Base-by-base conservation (phyloP, 1,140 invertebrate genomes). In the Bombus turneri region DNA sequence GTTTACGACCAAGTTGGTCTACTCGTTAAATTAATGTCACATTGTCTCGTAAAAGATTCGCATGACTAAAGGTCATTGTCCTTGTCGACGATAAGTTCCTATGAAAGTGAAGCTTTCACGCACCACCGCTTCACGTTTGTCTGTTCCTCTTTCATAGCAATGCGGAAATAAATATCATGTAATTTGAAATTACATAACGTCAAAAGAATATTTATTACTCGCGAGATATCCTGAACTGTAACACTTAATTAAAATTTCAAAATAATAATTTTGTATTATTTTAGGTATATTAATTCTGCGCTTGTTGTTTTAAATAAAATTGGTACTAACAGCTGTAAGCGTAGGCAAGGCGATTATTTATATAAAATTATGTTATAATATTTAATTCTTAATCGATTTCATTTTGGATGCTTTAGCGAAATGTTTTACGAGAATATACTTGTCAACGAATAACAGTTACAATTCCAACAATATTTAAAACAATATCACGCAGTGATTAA, bases 61-160 rank as follows among this genome's bases (percentile, higher is more conserved):
- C 66, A 37, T 68, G 66, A 68, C 66, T 37, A 22, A 68, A 74
- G 86, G 89, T 91, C 87, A 31, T 87, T 91, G 87, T 59, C 88
- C 91, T 83, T 69, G 37, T 89, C 72, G 57, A 73, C 43, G n/a
- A 74, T 74, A 34, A 81, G 57, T 28, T 69, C 43, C 53, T n/a
- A 41, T 64, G 41, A 86, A 76, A 81, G 37, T 39, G 25, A 62
- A 81, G 53, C 53, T 75, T 81, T n/a, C 34, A 53, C 12, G 13
- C 64, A 86, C n/a, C 41, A 10, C 66, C 37, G 64, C 43, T 34
- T 43, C 37, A 28, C 66, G n/a, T 47, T 64, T 71, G n/a, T 28
- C 37, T 86, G 57, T 69, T 39, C 53, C 34, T 86, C 59, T 37
- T 69, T 71, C 37, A 71, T 8, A 71, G 12, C 6, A 13, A 71